These are phyloP conservation scores for Neotragus moschatus DNA, from an alignment of 2,113 vertebrate genomes.

Conservation along the genomic window DNA sequence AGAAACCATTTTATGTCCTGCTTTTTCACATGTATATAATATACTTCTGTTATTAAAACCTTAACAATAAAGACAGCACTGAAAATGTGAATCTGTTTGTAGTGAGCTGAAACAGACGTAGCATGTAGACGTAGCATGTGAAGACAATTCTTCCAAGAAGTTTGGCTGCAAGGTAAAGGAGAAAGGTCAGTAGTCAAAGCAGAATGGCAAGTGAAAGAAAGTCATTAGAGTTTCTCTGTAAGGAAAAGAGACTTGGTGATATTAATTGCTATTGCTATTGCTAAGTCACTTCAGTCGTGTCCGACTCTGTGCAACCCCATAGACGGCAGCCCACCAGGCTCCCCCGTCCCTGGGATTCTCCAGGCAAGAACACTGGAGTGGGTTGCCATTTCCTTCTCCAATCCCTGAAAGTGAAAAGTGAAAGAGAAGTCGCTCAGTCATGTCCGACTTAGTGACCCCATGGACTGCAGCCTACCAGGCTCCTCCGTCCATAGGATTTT, in stretches of 20 bases:
- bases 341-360: too few relatives aligned
- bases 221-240: not conserved
- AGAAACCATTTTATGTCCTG: not conserved
- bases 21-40: not conserved
- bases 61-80: not conserved
- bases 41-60: constrained; percentile 15
- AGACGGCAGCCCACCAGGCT: too few relatives aligned
- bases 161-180: constrained; percentile 16
- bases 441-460: too few relatives aligned
- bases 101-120: not conserved
- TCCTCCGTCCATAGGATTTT: too few relatives aligned
- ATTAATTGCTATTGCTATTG: too few relatives aligned
- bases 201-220: not conserved
- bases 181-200: not conserved
- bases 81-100: not conserved
- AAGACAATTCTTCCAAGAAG: constrained; percentile 24
- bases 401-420: too few relatives aligned
- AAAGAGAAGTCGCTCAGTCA: too few relatives aligned
- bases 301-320: too few relatives aligned
- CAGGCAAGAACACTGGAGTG: too few relatives aligned
- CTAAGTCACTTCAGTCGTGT: too few relatives aligned
- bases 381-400: too few relatives aligned
- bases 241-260: not conserved
- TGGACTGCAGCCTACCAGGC: too few relatives aligned
- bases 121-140: not conserved